These are phyloP conservation scores for Dryomyza anilis DNA, from an alignment of 2,888 invertebrate genomes.

Conservation along the genomic window DNA sequence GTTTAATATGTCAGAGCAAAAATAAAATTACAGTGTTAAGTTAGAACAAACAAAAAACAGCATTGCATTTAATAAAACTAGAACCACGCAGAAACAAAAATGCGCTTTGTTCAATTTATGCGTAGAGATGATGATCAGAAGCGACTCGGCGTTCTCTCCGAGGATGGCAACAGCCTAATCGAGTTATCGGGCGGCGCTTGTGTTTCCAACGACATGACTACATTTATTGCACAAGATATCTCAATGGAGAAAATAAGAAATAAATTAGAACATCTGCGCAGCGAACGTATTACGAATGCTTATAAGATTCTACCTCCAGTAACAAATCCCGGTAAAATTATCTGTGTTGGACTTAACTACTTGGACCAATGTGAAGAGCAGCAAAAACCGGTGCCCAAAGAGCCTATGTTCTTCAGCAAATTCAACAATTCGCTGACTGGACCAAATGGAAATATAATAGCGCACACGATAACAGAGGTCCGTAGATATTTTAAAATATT, in stretches of 20 bases:
- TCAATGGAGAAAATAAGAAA: slow-evolving; percentile 54
- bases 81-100: no score
- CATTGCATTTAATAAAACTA: no score
- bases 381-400: slow-evolving; percentile 71
- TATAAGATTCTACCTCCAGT: slow-evolving; percentile 69
- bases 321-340: slow-evolving; percentile 79
- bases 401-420: slow-evolving; percentile 88
- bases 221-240: slow-evolving; percentile 60
- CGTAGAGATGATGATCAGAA: slow-evolving; percentile 66
- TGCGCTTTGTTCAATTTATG: slow-evolving; percentile 77
- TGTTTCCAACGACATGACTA: slow-evolving; percentile 61
- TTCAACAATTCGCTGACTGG: slow-evolving; percentile 80
- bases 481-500: slow-evolving; percentile 39
- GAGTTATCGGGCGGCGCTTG: slow-evolving; percentile 62
- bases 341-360: slow-evolving; percentile 87
- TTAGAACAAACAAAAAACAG: no score
- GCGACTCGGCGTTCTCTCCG: slow-evolving; percentile 70
- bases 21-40: no score
- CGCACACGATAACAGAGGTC: slow-evolving; percentile 69
- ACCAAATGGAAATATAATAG: slow-evolving; percentile 70
- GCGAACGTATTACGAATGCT: slow-evolving; percentile 34
- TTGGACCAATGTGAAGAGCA: slow-evolving; percentile 85
- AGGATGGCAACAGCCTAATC: slow-evolving; percentile 71
- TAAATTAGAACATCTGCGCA: slow-evolving; percentile 33
- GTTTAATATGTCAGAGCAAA: no score